Evolutionary conservation across 2,888 invertebrate genomes (phyloP).

Genomic region (Xanthorhoe spadicearia): DNA sequence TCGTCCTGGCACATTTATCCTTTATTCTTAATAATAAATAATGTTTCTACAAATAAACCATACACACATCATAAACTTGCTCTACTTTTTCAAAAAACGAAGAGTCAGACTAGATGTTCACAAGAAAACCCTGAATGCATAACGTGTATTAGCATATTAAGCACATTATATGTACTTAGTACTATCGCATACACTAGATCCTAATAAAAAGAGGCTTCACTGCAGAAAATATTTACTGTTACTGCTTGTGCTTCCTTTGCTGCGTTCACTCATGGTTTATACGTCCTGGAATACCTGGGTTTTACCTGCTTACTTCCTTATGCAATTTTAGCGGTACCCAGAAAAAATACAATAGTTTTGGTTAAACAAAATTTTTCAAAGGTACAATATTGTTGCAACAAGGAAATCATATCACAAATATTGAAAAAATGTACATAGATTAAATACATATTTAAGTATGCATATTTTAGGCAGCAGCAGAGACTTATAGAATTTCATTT

Average conservation of each 20-base stretch:
- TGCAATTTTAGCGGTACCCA: neutral
- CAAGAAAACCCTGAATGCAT: constrained; percentile 37
- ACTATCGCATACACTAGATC: constrained; percentile 38
- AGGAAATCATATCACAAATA: too few relatives aligned
- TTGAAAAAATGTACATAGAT: too few relatives aligned
- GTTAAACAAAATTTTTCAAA: too few relatives aligned
- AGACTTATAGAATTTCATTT: too few relatives aligned
- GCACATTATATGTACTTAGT: constrained; percentile 42
- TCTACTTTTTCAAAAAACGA: neutral
- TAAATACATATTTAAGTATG: too few relatives aligned
- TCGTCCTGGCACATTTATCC: too few relatives aligned
- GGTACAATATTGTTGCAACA: too few relatives aligned
- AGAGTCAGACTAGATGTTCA: constrained; percentile 27
- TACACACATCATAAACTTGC: too few relatives aligned
- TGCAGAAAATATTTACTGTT: constrained; percentile 36
- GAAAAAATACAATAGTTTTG: too few relatives aligned
- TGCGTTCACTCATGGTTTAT: constrained; percentile 10
- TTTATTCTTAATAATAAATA: too few relatives aligned
- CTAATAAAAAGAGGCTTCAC: constrained; percentile 42
- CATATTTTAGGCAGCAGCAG: too few relatives aligned
- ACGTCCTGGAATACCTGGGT: neutral
- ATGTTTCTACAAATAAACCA: too few relatives aligned
- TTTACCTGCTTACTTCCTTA: neutral
- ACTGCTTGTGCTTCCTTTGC: constrained; percentile 20
- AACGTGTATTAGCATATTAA: constrained; percentile 41